Base-by-base conservation (phyloP, 2,797 vertebrate species). In the Neostethus bicornis region DNA sequence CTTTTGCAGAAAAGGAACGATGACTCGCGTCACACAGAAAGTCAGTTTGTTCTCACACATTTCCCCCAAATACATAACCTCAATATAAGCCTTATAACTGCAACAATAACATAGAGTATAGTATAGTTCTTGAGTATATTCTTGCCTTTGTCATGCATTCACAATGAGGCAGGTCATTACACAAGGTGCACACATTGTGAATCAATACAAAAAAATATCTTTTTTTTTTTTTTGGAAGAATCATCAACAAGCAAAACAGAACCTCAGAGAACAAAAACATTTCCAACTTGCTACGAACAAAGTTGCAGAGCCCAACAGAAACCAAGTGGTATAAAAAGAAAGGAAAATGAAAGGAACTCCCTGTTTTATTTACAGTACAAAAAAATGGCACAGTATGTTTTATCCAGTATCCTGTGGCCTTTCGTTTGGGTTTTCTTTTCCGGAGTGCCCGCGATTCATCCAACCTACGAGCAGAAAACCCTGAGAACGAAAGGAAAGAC, bases 351-450 rank as follows among this genome's bases (percentile, higher is more conserved):
- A 17, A 14, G 42, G 26, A 68, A 61, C 38, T 38, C n/a, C 11
- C 28, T 41, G 52, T 42, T 53, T 73, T 75, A 67, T 87, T 79
- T 77, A 86, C 74, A 84, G 77, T 89, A 89, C 65, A 90, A 90
- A 92, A n/a, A 92, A 80, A 91, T 90, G 88, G 90, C 91, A 93
- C 91, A 92, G 90, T 92, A 90, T 92, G 90, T 72, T 85, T 77
- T 49, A 85, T 83, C 75, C 85, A 75, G 82, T 31, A 57, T 57
- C 72, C 55, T 29, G 61, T 51, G 63, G 81, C 77, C 35, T 77
- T 62, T 60, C 44, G 49, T 78, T 62, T 58, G 70, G 63, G 59
- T 63, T n/a, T 34, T 34, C 7, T 63, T 51, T 50, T 55, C 69
- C 67, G 43, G 73, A 66, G 61, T 80, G 53, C 41, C 38, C 16